Evolutionary conservation across 2,113 vertebrate species (phyloP).

Genomic region (Chionodraco myersi): DNA sequence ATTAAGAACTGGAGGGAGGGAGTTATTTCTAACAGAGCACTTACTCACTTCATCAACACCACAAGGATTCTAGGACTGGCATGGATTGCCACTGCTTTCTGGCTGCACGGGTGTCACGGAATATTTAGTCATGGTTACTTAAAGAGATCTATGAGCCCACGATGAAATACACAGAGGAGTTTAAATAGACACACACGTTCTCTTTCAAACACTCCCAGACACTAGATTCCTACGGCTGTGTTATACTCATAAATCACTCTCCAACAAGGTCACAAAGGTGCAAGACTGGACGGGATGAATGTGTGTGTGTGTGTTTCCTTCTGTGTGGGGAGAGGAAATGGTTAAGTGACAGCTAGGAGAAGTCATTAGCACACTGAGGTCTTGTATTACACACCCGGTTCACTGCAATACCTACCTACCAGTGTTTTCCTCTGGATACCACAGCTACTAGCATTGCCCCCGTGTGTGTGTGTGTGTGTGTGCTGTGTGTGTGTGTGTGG

Average conservation of each 20-base stretch:
- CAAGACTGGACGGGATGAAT: constrained; percentile 49
- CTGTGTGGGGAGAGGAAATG: constrained; percentile 66
- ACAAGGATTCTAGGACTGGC: neutral
- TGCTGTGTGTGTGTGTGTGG: constrained; percentile 10
- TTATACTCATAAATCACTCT: constrained; percentile 75
- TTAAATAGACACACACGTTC: constrained; percentile 13
- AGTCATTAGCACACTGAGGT: constrained; percentile 69
- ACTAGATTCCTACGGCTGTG: constrained; percentile 46
- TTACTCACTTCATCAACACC: neutral
- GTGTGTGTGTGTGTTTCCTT: constrained; percentile 57
- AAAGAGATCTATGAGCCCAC: constrained; percentile 31
- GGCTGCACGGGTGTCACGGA: constrained; percentile 16
- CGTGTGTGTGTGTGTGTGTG: constrained; percentile 15
- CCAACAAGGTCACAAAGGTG: constrained; percentile 65
- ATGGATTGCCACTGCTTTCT: constrained; percentile 5
- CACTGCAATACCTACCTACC: constrained; percentile 16
- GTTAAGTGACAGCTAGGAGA: constrained; percentile 75
- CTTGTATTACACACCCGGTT: constrained; percentile 67
- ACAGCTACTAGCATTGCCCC: neutral
- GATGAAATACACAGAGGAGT: constrained; percentile 31
- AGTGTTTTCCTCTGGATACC: constrained; percentile 14
- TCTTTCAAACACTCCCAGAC: constrained; percentile 27
- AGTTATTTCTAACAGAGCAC: neutral
- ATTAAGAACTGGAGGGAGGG: neutral
- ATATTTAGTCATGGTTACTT: constrained; percentile 42